Conservation (phyloP, 2,113 vertebrate species). For the Antechinus flavipes region DNA sequence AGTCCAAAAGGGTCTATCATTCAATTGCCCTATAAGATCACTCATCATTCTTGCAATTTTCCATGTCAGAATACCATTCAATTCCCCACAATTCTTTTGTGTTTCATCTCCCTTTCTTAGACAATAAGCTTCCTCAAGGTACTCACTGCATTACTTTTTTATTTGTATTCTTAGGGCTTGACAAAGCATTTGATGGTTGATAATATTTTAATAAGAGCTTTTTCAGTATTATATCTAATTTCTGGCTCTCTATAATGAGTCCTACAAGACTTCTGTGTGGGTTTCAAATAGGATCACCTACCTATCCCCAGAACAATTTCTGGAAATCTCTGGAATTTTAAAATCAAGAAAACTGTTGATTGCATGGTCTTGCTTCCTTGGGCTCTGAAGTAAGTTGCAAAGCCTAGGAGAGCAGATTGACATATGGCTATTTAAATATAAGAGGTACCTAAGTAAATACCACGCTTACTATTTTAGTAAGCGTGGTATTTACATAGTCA, state of each 20-base stretch:
- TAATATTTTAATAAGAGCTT: neutral
- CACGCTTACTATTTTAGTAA: neutral
- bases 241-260: neutral
- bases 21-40: too few species aligned
- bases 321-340: neutral
- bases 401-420: neutral
- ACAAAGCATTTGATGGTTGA: too few species aligned
- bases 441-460: neutral
- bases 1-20: too few species aligned
- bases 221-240: neutral
- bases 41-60: too few species aligned
- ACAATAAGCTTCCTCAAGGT: too few species aligned
- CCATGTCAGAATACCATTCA: too few species aligned
- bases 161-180: too few species aligned
- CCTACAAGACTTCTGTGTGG: neutral
- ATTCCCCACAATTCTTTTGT: too few species aligned
- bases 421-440: neutral
- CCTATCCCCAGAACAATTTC: neutral
- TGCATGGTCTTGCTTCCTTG: neutral
- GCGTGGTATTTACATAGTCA: neutral
- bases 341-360: neutral
- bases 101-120: too few species aligned
- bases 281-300: neutral
- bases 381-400: neutral
- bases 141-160: too few species aligned